Evolutionary conservation across 2,797 vertebrate species (phyloP).

Genomic region (Myotis findleyi): DNA sequence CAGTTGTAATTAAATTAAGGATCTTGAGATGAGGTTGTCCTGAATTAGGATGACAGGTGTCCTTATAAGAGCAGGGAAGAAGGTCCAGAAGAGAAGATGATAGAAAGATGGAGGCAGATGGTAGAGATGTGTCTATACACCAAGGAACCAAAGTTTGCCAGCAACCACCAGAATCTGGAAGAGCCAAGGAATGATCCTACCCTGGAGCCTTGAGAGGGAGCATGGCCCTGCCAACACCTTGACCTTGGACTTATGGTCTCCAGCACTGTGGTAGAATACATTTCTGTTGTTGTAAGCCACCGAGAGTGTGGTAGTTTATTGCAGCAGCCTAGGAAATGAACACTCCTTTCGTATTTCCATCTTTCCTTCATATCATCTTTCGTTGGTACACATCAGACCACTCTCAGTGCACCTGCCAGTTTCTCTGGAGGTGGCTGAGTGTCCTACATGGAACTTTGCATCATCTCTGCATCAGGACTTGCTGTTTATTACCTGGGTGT

Average conservation of each 20-base stretch:
- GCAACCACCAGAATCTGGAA: not conserved
- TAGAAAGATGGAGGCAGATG: not conserved
- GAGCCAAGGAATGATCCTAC: not conserved
- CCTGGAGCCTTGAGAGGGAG: not conserved
- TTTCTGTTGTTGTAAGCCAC: not conserved
- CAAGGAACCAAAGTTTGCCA: no score
- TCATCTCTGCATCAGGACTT: not conserved
- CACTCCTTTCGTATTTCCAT: not conserved
- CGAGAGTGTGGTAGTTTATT: not conserved
- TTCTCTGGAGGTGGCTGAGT: not conserved
- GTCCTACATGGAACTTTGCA: not conserved
- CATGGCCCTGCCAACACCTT: not conserved
- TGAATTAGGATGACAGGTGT: not conserved
- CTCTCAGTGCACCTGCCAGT: accelerated
- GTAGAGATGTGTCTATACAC: not conserved
- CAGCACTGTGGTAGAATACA: not conserved
- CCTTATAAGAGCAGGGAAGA: not conserved
- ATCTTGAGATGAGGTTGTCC: not conserved
- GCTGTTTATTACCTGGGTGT: not conserved
- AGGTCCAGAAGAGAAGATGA: not conserved
- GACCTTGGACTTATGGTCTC: not conserved
- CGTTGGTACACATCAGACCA: accelerated
- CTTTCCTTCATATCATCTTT: not conserved
- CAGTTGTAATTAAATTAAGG: not conserved
- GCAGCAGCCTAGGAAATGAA: not conserved